These are phyloP conservation scores for Mycetomoellerius zeteki DNA, from an alignment of 1,140 invertebrate genomes.

Conservation along the genomic window DNA sequence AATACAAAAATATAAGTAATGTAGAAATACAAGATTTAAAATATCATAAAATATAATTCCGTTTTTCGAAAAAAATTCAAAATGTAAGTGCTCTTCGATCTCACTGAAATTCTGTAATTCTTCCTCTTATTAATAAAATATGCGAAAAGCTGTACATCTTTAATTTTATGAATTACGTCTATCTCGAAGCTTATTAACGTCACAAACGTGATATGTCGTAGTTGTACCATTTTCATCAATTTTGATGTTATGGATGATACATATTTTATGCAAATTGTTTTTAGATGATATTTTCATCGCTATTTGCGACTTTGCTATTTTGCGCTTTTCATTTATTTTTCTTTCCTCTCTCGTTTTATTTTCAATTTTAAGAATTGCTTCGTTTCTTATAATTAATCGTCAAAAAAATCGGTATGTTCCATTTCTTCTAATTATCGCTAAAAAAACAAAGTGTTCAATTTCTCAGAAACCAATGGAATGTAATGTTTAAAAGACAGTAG, in stretches of 20 bases:
- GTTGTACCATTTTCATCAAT: not conserved
- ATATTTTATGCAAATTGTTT: not conserved
- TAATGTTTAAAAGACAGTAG: not conserved
- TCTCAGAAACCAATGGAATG: not conserved
- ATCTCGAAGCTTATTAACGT: constrained; percentile 9
- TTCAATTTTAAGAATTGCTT: not conserved
- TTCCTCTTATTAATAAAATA: not conserved
- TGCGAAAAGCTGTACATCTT: not conserved
- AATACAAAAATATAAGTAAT: too few species aligned
- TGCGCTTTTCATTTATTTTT: not conserved
- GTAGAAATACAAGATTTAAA: not conserved
- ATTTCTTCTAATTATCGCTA: constrained; percentile 19
- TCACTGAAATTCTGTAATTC: not conserved
- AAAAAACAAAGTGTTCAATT: not conserved
- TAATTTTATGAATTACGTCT: constrained; percentile 19
- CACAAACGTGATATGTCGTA: not conserved
- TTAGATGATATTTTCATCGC: not conserved
- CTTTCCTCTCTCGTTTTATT: not conserved
- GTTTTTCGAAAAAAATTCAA: not conserved
- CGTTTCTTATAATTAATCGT: constrained; percentile 1
- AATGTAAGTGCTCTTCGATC: not conserved
- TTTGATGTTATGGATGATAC: too few species aligned
- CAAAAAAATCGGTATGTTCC: not conserved
- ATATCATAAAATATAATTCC: not conserved
- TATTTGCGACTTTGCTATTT: not conserved